Percentiles rank a stretch among this genome's conserved stretches.
These are phyloP conservation scores for Oplegnathus fasciatus DNA, from an alignment of 2,113 vertebrate species.

Conservation along the genomic window DNA sequence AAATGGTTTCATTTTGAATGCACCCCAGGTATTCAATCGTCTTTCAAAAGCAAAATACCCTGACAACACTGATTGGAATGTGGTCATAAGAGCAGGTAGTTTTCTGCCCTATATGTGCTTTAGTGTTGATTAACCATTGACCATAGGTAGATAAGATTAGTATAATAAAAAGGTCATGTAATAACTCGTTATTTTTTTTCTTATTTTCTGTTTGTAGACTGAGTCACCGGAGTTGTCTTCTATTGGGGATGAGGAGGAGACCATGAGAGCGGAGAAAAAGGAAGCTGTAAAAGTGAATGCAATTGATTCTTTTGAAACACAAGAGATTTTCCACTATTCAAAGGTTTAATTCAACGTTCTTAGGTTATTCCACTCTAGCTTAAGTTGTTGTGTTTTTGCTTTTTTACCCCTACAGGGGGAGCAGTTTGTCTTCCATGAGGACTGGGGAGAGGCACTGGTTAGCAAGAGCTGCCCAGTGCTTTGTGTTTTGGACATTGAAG, in stretches of 20 bases:
- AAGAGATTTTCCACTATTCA: neutral
- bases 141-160: neutral
- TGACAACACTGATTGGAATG: neutral
- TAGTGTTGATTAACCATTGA: neutral
- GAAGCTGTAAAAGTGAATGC: slow-evolving; percentile 77
- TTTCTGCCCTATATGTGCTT: neutral
- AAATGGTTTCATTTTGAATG: slow-evolving; percentile 14
- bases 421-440: slow-evolving; percentile 91
- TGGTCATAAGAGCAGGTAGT: neutral
- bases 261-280: slow-evolving; percentile 77
- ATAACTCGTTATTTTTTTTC: neutral
- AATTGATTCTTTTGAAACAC: neutral
- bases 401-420: slow-evolving; percentile 83
- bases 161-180: neutral
- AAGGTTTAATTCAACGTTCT: neutral
- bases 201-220: slow-evolving; percentile 62
- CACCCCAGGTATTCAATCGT: neutral
- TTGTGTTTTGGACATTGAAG: slow-evolving; percentile 91
- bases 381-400: neutral
- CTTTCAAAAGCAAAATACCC: slow-evolving; percentile 6
- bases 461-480: slow-evolving; percentile 88
- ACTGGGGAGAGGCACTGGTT: slow-evolving; percentile 92
- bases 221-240: slow-evolving; percentile 77
- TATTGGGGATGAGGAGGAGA: slow-evolving; percentile 81
- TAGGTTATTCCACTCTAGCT: neutral